Evolutionary conservation across 2,113 vertebrate genomes (phyloP).

Genomic region (Chaetura pelagica): DNA sequence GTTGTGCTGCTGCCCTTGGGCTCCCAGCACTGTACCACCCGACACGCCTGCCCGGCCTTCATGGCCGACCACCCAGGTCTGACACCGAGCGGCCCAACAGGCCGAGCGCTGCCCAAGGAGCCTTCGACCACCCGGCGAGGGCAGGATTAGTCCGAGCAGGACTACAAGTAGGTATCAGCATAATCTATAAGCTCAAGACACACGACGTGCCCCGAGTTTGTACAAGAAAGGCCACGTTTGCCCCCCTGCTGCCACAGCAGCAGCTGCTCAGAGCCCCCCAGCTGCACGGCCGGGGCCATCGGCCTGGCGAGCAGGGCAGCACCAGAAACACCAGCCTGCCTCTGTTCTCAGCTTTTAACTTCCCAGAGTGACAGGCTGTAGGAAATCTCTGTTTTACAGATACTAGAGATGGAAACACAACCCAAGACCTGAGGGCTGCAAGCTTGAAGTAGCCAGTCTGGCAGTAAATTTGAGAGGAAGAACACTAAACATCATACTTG

Average conservation of each 20-base stretch:
- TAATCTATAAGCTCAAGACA: background rate
- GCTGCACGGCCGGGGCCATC: background rate
- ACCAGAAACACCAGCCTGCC: background rate
- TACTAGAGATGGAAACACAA: background rate
- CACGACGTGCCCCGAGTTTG: background rate
- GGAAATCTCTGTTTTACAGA: background rate
- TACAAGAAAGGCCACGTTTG: background rate
- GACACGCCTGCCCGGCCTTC: background rate
- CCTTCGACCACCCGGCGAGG: accelerated
- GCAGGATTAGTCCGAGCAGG: background rate
- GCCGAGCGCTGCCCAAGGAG: background rate
- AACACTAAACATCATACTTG: background rate
- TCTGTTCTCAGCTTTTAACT: background rate
- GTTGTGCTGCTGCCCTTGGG: background rate
- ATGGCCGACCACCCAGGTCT: background rate
- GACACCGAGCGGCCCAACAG: background rate
- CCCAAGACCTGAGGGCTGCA: background rate
- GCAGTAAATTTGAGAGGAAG: background rate
- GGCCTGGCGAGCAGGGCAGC: background rate
- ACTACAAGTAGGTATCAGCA: too few species aligned
- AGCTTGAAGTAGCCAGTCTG: background rate
- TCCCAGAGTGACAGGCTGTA: background rate
- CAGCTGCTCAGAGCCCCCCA: accelerated
- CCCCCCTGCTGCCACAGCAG: background rate
- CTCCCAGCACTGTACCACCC: background rate